phyloP scores from a whole-genome alignment of 2,113 vertebrate genomes.

The Mustela nigripes region DNA sequence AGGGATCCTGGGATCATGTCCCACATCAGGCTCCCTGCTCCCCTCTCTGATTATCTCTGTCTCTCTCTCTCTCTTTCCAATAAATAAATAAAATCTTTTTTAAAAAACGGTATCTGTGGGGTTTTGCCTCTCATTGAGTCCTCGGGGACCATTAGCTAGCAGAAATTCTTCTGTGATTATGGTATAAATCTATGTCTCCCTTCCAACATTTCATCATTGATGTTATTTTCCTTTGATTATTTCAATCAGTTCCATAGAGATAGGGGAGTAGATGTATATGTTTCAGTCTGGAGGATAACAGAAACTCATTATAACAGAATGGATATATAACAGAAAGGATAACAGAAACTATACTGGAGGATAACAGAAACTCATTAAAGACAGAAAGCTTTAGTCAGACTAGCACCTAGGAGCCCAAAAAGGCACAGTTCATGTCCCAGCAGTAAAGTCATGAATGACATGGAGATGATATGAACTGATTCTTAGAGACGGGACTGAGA shows the following conservation, averaged over 20 bases:
- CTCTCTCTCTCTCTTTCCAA: too few species aligned
- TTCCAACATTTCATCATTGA: neutral
- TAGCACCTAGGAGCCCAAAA: neutral
- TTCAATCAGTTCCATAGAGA: neutral
- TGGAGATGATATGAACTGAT: neutral
- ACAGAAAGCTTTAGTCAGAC: neutral
- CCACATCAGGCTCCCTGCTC: too few species aligned
- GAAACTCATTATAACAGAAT: too few species aligned
- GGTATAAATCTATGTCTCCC: neutral
- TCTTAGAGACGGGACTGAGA: neutral
- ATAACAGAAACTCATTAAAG: slow-evolving; percentile 35
- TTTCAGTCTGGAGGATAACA: slow-evolving; percentile 11
- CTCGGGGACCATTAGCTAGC: neutral
- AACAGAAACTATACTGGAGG: neutral
- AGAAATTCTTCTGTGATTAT: neutral
- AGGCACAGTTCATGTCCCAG: neutral
- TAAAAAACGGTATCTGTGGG: too few species aligned
- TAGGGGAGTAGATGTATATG: neutral
- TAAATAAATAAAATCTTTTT: too few species aligned
- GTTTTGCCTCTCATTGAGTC: neutral
- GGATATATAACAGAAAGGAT: too few species aligned
- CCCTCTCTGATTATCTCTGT: too few species aligned
- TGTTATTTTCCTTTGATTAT: slow-evolving; percentile 12
- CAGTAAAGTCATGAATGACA: neutral
- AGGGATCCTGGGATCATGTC: too few species aligned